Base-by-base conservation (phyloP, 2,888 invertebrate species). In the Drosophila melanocephala region DNA sequence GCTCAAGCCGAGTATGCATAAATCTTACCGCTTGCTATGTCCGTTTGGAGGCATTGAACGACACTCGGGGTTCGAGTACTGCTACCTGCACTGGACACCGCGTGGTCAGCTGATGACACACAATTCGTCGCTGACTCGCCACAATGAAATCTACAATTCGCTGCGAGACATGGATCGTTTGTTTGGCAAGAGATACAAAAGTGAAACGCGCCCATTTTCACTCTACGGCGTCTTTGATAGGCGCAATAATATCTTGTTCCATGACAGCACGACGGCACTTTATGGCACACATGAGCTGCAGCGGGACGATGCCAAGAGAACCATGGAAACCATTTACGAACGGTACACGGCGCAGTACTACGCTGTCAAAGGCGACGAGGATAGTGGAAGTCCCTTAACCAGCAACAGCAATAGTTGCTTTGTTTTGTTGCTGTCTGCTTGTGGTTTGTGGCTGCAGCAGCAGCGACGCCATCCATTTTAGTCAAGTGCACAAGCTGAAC, bases 161-260 rank as follows among this genome's bases (percentile, higher is more conserved):
- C 94, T 97, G 47, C 94, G 96, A 19, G 95, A 95, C 79, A 94
- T 97, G 86, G 96, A 97, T 89, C 94, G 95, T 80, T 92, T 96
- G 37, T 97, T 97, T 91, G 97, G 97, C 51, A 95, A 95, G 89
- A 94, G 94, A 50, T 94, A 93, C 81, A 94, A 94, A 61, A 94
- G 94, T 5, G 94, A 95, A 22, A 95, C 95, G 0, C 94, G 95
- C 0, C 95, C 96, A 76, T 96, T 97, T 83, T 95, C 95, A 0
- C 94, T 97, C 93, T 97, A 95, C 77, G 96, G 96, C 0, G 92
- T 95, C 0, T 97, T 95, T 84, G 96, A 97, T 78, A 95, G 95
- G 47, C 92, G 94, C 74, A 93, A 93, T 30, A 94, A 96, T 87
- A 93, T 97, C 0, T 93, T 97, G 47, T 97, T 97, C 72, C 89